A percentile compares a stretch with the other conserved stretches of the same genome.
Conservation (phyloP, 2,113 vertebrate genomes). For the Setophaga kirtlandii region DNA sequence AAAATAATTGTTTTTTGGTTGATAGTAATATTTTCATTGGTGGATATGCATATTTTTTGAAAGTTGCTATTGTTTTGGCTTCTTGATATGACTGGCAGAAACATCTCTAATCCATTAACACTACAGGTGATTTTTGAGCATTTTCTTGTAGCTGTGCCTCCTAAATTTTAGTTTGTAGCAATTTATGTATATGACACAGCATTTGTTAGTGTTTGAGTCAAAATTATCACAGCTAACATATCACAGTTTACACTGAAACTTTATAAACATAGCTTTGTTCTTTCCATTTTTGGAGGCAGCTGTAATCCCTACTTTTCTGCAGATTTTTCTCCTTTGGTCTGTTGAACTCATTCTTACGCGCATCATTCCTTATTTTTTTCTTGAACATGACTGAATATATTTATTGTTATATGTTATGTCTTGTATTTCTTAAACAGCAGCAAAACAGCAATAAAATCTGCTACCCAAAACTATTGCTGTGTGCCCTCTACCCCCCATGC, state of each 20-base stretch:
- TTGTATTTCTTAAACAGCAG: background rate
- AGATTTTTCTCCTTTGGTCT: background rate
- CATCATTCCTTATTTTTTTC: background rate
- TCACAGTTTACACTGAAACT: background rate
- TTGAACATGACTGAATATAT: background rate
- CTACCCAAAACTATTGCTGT: background rate
- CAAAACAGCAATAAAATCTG: background rate
- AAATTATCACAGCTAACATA: background rate
- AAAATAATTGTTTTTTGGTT: background rate
- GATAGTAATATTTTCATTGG: background rate
- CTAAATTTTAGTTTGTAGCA: background rate
- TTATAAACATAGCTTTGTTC: background rate
- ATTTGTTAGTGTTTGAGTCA: background rate
- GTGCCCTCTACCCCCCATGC: background rate
- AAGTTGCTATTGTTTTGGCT: background rate
- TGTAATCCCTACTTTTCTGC: background rate
- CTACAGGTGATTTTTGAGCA: background rate
- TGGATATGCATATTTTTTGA: background rate
- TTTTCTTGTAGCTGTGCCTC: background rate
- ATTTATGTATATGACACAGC: background rate
- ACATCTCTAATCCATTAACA: background rate
- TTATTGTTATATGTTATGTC: background rate
- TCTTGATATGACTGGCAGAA: background rate
- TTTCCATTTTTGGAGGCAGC: background rate
- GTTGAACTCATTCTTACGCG: background rate